phyloP scores from a whole-genome alignment of 2,888 invertebrate genomes.

The Drosophila subquinaria region DNA sequence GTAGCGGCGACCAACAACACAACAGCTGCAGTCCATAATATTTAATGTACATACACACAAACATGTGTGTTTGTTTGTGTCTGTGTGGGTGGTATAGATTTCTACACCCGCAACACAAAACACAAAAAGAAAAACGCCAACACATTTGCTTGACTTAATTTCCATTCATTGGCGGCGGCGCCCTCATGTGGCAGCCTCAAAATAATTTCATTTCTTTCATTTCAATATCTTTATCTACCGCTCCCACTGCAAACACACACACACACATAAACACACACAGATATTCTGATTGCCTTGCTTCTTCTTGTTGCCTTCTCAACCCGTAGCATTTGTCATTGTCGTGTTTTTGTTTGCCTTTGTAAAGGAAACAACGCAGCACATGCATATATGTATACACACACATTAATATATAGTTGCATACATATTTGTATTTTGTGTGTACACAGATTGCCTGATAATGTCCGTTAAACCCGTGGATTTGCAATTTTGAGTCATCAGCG shows the following conservation, averaged over 20 bases:
- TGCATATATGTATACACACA: conserved; percentile 35
- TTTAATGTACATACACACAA: conserved; percentile 8
- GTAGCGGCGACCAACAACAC: conserved; percentile 36
- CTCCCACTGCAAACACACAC: conserved; percentile 36
- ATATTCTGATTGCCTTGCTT: conserved; percentile 53
- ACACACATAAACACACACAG: conserved; percentile 29
- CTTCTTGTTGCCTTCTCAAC: conserved; percentile 51
- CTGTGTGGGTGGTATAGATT: conserved; percentile 54
- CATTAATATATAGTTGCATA: conserved; percentile 14
- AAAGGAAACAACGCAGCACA: conserved; percentile 65
- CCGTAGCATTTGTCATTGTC: conserved; percentile 64
- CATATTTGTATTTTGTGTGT: conserved; percentile 44
- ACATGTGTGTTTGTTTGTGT: conserved; percentile 12
- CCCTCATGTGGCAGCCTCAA: conserved; percentile 56
- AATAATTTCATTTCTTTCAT: conserved; percentile 52
- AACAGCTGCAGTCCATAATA: conserved; percentile 64
- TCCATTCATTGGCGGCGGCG: conserved; percentile 45
- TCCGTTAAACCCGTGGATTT: conserved; percentile 53
- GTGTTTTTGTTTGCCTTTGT: conserved; percentile 63
- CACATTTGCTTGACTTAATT: conserved; percentile 56
- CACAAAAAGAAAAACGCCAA: conserved; percentile 48
- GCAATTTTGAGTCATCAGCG: conserved; percentile 70
- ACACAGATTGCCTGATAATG: conserved; percentile 61
- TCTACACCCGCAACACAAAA: conserved; percentile 42
- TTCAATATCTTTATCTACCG: conserved; percentile 53